Conservation (phyloP, 1,140 invertebrate genomes). For the Aphelinus atriplicis region DNA sequence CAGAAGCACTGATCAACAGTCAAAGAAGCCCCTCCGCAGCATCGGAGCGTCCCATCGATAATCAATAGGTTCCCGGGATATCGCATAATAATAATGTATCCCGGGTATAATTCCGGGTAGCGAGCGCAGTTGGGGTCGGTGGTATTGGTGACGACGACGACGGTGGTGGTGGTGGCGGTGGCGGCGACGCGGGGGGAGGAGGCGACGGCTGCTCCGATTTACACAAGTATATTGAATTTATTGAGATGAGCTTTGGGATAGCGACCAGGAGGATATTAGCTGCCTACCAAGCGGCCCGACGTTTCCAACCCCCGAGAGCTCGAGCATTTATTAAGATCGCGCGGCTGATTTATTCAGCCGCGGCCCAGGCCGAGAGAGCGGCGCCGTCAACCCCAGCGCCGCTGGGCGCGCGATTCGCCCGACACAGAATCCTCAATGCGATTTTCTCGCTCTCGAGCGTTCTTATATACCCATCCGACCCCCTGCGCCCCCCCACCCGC, state of each 20-base stretch:
- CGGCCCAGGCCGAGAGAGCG: background rate
- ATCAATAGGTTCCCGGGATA: conserved; percentile 19
- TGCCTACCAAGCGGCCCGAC: conserved; percentile 60
- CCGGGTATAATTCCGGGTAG: conserved; percentile 32
- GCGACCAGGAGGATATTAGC: conserved; percentile 67
- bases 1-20: too few species aligned
- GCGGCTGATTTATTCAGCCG: conserved; percentile 59
- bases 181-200: background rate
- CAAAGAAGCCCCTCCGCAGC: too few species aligned
- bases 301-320: conserved; percentile 51
- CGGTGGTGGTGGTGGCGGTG: conserved; percentile 5
- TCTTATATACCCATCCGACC: conserved; percentile 47
- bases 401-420: conserved; percentile 1
- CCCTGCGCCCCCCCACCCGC: conserved; percentile 34
- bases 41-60: conserved; percentile 14
- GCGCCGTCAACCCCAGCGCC: background rate
- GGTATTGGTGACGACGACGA: background rate
- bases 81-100: conserved; percentile 12
- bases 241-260: conserved; percentile 67
- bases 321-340: conserved; percentile 66
- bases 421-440: conserved; percentile 50
- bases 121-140: background rate
- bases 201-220: conserved; percentile 57
- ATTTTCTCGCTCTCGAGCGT: conserved; percentile 46
- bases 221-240: conserved; percentile 69